These are phyloP conservation scores for Porites australiensis DNA, from an alignment of 64 coral and sea anemone genomes.

Conservation along the genomic window DNA sequence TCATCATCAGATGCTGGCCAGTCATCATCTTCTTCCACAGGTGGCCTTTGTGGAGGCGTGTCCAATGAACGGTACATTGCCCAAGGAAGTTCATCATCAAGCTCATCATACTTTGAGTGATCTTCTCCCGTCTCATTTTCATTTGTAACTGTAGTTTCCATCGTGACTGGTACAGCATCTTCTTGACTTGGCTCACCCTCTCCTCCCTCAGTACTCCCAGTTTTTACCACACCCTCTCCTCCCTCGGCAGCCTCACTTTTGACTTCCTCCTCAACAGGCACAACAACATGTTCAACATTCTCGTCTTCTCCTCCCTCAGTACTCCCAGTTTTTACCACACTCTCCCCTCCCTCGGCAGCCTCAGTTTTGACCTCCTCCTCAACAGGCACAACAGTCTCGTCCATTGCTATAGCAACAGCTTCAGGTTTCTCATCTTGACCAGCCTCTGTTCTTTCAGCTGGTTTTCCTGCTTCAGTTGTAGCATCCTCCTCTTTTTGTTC, in stretches of 20 bases:
- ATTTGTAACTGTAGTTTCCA: background rate
- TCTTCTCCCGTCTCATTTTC: constrained; percentile 57
- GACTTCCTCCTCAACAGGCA: constrained; percentile 29
- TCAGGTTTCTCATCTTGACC: constrained; percentile 34
- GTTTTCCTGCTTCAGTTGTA: background rate
- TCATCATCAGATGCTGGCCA: constrained; percentile 91
- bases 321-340: background rate
- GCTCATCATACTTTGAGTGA: constrained; percentile 66
- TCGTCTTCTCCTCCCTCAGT: constrained; percentile 1
- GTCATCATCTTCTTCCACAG: constrained; percentile 89
- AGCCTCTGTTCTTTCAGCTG: background rate
- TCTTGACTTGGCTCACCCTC: constrained; percentile 3
- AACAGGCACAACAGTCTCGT: constrained; percentile 43
- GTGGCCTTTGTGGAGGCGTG: constrained; percentile 30
- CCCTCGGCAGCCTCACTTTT: constrained; percentile 8
- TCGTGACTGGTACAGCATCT: background rate
- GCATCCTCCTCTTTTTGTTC: background rate
- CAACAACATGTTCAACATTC: constrained; percentile 38
- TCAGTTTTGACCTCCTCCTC: constrained; percentile 11
- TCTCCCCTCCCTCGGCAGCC: background rate
- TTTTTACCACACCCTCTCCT: background rate
- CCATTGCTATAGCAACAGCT: constrained; percentile 33
- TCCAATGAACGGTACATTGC: constrained; percentile 98
- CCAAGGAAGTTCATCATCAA: constrained; percentile 98
- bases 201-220: background rate